phyloP scores from a whole-genome alignment of 2,797 vertebrate species.

The Meriones psammophilus region DNA sequence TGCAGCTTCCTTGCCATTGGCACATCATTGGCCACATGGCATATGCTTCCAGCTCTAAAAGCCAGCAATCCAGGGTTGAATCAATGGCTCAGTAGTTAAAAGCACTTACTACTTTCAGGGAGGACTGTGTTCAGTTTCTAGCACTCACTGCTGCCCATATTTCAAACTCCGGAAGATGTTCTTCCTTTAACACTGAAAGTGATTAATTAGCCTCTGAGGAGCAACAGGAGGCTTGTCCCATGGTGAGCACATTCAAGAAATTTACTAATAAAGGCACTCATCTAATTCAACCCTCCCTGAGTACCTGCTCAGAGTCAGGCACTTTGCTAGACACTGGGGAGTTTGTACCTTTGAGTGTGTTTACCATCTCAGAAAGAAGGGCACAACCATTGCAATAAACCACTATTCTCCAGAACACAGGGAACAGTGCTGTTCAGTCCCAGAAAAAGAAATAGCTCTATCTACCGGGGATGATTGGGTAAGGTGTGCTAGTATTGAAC shows the following conservation, averaged over 20 bases:
- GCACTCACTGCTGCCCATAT: not conserved
- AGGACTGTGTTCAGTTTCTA: not conserved
- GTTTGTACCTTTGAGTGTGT: slow-evolving; percentile 29
- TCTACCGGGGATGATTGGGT: slow-evolving; percentile 62
- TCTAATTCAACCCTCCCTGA: not conserved
- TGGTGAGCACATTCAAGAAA: not conserved
- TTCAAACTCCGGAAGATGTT: not conserved
- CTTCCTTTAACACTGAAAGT: slow-evolving; percentile 32
- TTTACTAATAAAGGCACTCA: not conserved
- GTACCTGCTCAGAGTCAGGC: not conserved
- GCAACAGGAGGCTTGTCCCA: not conserved
- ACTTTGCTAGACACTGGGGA: slow-evolving; percentile 27
- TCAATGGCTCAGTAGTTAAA: not conserved
- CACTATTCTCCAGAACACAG: not conserved
- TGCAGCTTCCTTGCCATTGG: not conserved
- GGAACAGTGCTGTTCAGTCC: not conserved
- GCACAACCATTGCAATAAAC: slow-evolving; percentile 20
- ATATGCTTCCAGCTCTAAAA: slow-evolving; percentile 52
- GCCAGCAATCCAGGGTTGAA: not conserved
- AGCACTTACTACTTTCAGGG: not conserved
- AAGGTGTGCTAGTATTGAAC: slow-evolving; percentile 46
- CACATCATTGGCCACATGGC: not conserved
- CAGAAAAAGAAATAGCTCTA: slow-evolving; percentile 65
- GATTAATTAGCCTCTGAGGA: not conserved
- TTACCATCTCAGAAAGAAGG: slow-evolving; percentile 37